phyloP scores from a whole-genome alignment of 2,797 vertebrate genomes.

The Peromyscus aztecus region DNA sequence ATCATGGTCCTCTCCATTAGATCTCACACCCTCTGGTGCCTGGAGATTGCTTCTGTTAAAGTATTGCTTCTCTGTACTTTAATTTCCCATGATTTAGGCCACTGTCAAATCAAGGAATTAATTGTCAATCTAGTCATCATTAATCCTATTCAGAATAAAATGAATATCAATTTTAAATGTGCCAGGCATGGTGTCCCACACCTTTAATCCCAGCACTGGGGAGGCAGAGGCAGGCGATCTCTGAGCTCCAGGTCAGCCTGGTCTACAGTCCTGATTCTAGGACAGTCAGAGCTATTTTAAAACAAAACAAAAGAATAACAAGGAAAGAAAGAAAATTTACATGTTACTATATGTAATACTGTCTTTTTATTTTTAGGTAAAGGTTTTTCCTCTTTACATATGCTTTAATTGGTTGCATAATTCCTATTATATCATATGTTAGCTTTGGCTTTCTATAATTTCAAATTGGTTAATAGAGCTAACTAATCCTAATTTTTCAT shows the following conservation, averaged over 20 bases:
- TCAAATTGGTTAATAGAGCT: constrained; percentile 56
- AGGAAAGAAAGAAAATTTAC: background rate
- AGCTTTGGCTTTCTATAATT: constrained; percentile 58
- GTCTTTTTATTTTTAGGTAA: background rate
- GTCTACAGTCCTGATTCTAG: background rate
- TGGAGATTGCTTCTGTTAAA: constrained; percentile 54
- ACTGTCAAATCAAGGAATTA: constrained; percentile 62
- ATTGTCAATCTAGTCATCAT: constrained; percentile 49
- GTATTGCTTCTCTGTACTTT: constrained; percentile 61
- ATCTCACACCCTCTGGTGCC: constrained; percentile 13
- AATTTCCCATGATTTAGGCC: constrained; percentile 40
- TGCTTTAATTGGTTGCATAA: constrained; percentile 3
- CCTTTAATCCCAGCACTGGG: background rate
- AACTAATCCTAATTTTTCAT: constrained; percentile 61
- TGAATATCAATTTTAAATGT: constrained; percentile 55
- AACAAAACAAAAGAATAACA: background rate
- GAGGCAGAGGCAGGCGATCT: background rate
- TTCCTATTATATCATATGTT: constrained; percentile 39
- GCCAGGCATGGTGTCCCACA: background rate
- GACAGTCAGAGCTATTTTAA: background rate
- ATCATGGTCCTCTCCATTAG: constrained; percentile 31
- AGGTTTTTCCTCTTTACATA: background rate
- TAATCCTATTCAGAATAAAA: constrained; percentile 67
- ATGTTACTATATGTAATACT: constrained; percentile 14
- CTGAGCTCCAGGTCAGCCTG: background rate